phyloP scores from a whole-genome alignment of 2,113 vertebrate species.

The Bambusicola thoracicus region DNA sequence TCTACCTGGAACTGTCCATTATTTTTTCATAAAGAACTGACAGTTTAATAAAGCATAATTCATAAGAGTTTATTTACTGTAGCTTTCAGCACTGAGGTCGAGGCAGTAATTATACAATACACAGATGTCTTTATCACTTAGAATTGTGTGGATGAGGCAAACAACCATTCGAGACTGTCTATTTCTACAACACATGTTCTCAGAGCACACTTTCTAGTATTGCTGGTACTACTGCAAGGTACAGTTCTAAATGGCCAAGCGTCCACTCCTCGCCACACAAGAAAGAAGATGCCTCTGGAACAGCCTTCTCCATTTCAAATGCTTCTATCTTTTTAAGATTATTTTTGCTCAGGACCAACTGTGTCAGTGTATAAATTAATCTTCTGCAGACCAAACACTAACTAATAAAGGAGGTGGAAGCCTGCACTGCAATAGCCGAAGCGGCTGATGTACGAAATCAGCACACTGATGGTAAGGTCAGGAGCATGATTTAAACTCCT shows the following conservation, averaged over 20 bases:
- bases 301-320: background rate
- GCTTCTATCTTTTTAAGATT: background rate
- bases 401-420: background rate
- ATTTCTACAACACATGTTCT: background rate
- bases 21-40: conserved; percentile 49
- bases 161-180: conserved; percentile 5
- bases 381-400: background rate
- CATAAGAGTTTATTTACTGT: conserved; percentile 44
- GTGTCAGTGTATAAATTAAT: background rate
- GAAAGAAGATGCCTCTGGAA: background rate
- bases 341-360: background rate
- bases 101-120: conserved; percentile 43
- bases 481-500: background rate
- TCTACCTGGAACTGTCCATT: conserved; percentile 50
- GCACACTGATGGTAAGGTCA: background rate
- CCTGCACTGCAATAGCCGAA: background rate
- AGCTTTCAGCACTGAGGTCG: conserved; percentile 27
- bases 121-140: conserved; percentile 33
- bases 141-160: conserved; percentile 21
- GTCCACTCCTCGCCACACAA: background rate
- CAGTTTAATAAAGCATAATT: conserved; percentile 59
- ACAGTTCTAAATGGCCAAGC: background rate
- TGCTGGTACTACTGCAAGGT: background rate
- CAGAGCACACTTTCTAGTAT: background rate
- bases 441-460: background rate